These are phyloP conservation scores for Galago senegalensis DNA, from an alignment of 2,797 vertebrate genomes.

Conservation along the genomic window DNA sequence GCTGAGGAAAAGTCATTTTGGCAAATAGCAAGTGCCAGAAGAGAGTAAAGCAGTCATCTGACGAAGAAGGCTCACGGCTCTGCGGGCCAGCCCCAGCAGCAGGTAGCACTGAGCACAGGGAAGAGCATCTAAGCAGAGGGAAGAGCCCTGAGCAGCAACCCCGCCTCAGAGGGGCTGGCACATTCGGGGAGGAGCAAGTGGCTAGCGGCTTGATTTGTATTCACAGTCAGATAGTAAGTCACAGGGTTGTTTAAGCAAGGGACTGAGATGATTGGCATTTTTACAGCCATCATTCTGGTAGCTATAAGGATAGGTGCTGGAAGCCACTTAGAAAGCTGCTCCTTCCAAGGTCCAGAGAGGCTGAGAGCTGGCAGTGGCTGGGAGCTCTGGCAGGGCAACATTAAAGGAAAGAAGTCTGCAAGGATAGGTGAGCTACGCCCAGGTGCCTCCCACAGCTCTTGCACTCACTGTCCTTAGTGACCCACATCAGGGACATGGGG, in stretches of 20 bases:
- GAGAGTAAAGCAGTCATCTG: too few relatives aligned
- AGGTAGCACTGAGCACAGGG: background rate
- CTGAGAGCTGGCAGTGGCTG: background rate
- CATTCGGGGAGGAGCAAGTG: fast-evolving
- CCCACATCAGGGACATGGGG: background rate
- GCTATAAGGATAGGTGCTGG: background rate
- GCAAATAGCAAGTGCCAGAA: background rate
- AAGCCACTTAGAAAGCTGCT: background rate
- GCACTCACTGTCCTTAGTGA: background rate
- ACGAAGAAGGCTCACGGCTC: background rate
- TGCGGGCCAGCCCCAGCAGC: too few relatives aligned
- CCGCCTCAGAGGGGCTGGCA: fast-evolving
- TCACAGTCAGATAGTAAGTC: background rate
- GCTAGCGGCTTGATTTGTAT: background rate
- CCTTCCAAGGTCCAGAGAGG: background rate
- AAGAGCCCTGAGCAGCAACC: background rate
- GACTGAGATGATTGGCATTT: background rate
- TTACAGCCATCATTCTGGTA: background rate
- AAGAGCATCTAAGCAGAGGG: background rate
- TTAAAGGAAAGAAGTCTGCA: background rate
- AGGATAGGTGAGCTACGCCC: background rate
- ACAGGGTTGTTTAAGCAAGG: background rate
- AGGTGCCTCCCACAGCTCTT: background rate
- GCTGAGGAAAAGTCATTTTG: background rate
- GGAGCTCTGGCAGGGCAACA: fast-evolving